Percentiles rank a stretch among this genome's conserved stretches.
These are phyloP conservation scores for Neotoma lepida DNA, from an alignment of 2,113 vertebrate genomes.

Conservation along the genomic window DNA sequence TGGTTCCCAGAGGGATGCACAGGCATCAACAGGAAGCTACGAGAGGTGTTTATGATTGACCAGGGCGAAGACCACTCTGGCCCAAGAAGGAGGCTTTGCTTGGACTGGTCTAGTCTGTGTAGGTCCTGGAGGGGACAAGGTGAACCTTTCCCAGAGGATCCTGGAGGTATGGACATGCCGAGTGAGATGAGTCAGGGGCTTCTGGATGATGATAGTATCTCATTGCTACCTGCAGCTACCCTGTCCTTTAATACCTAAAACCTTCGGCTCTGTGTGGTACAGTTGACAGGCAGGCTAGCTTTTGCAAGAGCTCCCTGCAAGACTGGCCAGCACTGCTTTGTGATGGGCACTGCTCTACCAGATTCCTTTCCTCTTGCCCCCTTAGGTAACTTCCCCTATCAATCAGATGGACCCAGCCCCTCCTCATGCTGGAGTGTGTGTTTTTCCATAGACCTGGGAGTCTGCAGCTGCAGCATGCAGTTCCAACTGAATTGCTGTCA, in stretches of 20 bases:
- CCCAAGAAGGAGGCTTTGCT: background rate
- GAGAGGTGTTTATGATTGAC: accelerated
- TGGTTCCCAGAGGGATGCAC: accelerated
- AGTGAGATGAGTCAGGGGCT: no score
- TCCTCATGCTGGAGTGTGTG: background rate
- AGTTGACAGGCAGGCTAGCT: accelerated
- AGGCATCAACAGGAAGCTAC: accelerated
- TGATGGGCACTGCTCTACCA: no score
- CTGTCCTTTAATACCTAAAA: background rate
- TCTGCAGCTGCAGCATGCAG: background rate
- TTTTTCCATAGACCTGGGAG: no score
- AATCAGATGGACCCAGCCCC: background rate
- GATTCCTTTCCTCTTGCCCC: no score
- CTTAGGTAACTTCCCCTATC: no score
- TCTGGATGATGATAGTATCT: background rate
- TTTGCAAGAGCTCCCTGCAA: background rate
- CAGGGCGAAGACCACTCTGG: accelerated
- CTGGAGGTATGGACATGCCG: background rate
- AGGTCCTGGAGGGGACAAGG: background rate
- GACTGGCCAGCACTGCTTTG: no score
- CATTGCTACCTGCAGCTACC: background rate
- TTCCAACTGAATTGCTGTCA: no score
- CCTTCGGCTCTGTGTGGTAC: background rate
- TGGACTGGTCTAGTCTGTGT: accelerated
- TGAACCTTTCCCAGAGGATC: background rate